Percentiles rank a stretch among this genome's conserved stretches.
Conservation (phyloP, 2,797 vertebrate genomes). For the Schizopygopsis malacanthus region DNA sequence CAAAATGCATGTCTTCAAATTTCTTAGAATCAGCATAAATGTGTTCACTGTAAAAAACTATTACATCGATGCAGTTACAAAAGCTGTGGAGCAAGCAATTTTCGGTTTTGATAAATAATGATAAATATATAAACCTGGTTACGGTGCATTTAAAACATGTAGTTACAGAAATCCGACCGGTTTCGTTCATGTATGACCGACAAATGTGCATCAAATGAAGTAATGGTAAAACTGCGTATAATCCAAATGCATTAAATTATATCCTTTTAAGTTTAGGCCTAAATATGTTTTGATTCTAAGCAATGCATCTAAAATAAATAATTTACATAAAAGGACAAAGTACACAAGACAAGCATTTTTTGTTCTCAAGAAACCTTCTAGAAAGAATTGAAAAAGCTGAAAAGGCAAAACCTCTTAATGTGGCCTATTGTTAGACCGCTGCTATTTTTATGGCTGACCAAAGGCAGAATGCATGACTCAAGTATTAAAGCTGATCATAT, state of each 20-base stretch:
- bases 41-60: not conserved
- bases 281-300: not conserved
- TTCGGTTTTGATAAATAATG: not conserved
- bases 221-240: not conserved
- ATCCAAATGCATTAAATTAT: not conserved
- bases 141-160: not conserved
- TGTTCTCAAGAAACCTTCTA: not conserved
- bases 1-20: not conserved
- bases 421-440: not conserved
- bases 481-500: not conserved
- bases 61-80: not conserved
- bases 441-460: not conserved
- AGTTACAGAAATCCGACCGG: not conserved
- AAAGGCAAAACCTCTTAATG: not conserved
- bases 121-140: not conserved
- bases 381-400: not conserved
- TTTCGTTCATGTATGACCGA: not conserved
- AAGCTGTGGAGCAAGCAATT: not conserved
- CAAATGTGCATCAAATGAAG: not conserved
- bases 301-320: not conserved
- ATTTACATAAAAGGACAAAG: not conserved
- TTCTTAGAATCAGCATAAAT: not conserved
- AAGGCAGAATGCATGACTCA: not conserved
- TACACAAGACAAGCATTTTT: not conserved
- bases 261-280: not conserved